phyloP scores from a whole-genome alignment of 2,797 vertebrate genomes.

The Setipinna tenuifilis region DNA sequence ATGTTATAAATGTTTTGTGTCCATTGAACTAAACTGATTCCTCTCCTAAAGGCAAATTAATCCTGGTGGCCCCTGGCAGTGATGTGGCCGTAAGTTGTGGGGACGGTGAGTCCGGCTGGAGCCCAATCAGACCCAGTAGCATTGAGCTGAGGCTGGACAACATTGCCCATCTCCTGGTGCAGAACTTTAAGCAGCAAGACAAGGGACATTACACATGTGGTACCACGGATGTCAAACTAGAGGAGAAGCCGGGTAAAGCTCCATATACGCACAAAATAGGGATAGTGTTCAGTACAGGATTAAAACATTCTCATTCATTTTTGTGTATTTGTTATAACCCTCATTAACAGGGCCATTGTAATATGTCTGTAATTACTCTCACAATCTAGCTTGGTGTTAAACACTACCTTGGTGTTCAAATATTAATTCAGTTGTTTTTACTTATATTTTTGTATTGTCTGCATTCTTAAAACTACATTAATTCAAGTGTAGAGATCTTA shows the following conservation, averaged over 20 bases:
- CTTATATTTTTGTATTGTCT: too few species aligned
- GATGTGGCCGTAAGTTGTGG: not conserved
- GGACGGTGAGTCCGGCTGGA: not conserved
- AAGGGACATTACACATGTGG: not conserved
- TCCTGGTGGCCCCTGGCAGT: not conserved
- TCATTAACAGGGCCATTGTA: too few species aligned
- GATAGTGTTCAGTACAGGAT: too few species aligned
- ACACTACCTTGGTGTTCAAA: not conserved
- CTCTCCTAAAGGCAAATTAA: not conserved
- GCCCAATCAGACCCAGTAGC: not conserved
- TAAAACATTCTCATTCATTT: too few species aligned
- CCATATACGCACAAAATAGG: not conserved
- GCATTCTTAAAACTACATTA: too few species aligned
- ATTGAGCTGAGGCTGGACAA: not conserved
- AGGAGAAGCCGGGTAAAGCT: not conserved
- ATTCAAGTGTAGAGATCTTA: too few species aligned
- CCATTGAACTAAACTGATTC: not conserved
- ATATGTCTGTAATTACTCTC: too few species aligned
- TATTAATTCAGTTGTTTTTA: too few species aligned
- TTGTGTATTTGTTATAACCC: too few species aligned
- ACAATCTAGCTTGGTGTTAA: not conserved
- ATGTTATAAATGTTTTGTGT: not conserved
- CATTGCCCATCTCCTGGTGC: conserved; percentile 12
- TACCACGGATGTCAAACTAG: not conserved
- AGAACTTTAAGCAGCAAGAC: conserved; percentile 1